These are phyloP conservation scores for Trypoxylus dichotomus DNA, from an alignment of 1,140 invertebrate genomes.

Conservation along the genomic window DNA sequence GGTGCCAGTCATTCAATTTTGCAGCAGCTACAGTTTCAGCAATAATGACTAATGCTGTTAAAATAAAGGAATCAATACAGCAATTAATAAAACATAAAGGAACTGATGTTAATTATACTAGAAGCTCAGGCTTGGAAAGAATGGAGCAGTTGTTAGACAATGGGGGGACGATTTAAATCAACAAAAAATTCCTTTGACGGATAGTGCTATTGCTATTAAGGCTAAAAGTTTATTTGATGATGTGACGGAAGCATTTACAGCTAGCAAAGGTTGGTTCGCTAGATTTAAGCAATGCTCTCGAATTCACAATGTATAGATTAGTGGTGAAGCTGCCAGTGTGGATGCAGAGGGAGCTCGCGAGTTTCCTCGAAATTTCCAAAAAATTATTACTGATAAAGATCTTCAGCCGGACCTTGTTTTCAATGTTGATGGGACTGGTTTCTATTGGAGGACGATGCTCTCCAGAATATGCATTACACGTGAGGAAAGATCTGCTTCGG, in stretches of 20 bases:
- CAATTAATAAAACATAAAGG: neutral
- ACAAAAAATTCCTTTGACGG: constrained; percentile 8
- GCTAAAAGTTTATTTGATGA: no score
- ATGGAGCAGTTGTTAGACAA: neutral
- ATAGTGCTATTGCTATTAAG: neutral
- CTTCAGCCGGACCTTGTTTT: neutral
- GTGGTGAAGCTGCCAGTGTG: no score
- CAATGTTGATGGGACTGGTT: constrained; percentile 9
- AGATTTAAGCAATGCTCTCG: no score
- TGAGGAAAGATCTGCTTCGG: constrained; percentile 44
- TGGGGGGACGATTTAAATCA: constrained; percentile 3
- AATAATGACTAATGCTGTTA: neutral
- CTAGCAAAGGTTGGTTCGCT: neutral
- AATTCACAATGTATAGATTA: no score
- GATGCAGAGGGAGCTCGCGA: no score
- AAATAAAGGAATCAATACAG: constrained; percentile 13
- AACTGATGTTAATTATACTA: no score
- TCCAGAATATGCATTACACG: constrained; percentile 50
- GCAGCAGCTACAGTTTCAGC: constrained; percentile 7
- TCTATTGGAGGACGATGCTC: constrained; percentile 55
- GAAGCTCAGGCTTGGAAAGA: neutral
- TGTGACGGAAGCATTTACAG: no score
- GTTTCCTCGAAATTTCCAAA: neutral
- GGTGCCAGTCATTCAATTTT: neutral
- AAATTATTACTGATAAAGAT: neutral